Evolutionary conservation across 2,797 vertebrate species (phyloP).

Genomic region (Galago senegalensis): DNA sequence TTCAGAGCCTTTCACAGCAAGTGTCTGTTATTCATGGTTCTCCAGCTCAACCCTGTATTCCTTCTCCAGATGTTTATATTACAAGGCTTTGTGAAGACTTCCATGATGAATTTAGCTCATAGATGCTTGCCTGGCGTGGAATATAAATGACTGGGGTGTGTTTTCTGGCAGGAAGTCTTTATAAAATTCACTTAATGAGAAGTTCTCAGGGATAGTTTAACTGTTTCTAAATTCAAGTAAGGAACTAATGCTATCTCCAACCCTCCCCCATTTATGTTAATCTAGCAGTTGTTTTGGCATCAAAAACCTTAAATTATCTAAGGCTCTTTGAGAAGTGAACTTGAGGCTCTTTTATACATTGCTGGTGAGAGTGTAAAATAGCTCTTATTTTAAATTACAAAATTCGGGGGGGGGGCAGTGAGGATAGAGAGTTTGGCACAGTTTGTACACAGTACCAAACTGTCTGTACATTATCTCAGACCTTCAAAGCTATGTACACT

Average conservation of each 20-base stretch:
- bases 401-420: background rate
- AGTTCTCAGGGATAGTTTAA: conserved; percentile 66
- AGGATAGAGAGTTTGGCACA: background rate
- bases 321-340: background rate
- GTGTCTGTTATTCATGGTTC: background rate
- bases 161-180: conserved; percentile 68
- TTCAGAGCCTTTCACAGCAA: background rate
- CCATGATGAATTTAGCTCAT: background rate
- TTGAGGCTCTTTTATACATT: background rate
- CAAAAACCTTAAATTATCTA: conserved; percentile 1
- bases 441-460: background rate
- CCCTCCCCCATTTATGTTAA: background rate
- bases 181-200: conserved; percentile 72
- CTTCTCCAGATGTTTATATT: conserved; percentile 63
- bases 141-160: conserved; percentile 59
- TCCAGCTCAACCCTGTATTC: background rate
- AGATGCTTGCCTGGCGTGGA: background rate
- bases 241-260: background rate
- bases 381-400: background rate
- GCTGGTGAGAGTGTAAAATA: background rate
- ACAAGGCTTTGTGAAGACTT: conserved; percentile 12
- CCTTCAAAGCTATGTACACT: conserved; percentile 41
- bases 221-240: conserved; percentile 56
- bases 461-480: background rate
- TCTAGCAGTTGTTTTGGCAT: background rate